Conservation (phyloP, 2,113 vertebrate species). For the Eclectus roratus region DNA sequence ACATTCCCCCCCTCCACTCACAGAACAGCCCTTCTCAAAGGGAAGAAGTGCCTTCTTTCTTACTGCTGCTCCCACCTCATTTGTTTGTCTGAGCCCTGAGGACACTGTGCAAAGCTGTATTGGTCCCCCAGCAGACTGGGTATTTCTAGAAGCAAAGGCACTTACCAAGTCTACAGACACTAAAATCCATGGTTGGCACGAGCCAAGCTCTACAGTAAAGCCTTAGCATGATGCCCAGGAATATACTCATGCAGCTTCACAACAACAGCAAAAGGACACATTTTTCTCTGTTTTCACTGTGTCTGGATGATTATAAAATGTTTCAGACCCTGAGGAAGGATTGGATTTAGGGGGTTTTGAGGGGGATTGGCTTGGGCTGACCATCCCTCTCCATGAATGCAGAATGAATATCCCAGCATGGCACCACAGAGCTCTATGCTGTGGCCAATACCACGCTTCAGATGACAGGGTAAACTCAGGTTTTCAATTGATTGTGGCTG, state of each 20-base stretch:
- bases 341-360: not conserved
- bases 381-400: not conserved
- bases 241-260: not conserved
- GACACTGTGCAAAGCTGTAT: not conserved
- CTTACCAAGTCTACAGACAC: not conserved
- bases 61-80: not conserved
- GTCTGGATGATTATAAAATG: not conserved
- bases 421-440: not conserved
- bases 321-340: not conserved
- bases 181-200: not conserved
- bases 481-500: not conserved
- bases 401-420: not conserved
- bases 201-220: not conserved
- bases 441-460: not conserved
- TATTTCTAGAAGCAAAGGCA: not conserved
- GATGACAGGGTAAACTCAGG: not conserved
- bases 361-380: not conserved
- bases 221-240: not conserved
- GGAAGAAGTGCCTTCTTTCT: not conserved
- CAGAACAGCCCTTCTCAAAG: not conserved
- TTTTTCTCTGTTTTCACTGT: not conserved
- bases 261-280: not conserved
- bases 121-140: not conserved
- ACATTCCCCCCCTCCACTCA: not conserved
- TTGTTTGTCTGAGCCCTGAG: not conserved